Evolutionary conservation across 1,140 invertebrate genomes (phyloP).

Genomic region (Acyrthosiphon pisum): DNA sequence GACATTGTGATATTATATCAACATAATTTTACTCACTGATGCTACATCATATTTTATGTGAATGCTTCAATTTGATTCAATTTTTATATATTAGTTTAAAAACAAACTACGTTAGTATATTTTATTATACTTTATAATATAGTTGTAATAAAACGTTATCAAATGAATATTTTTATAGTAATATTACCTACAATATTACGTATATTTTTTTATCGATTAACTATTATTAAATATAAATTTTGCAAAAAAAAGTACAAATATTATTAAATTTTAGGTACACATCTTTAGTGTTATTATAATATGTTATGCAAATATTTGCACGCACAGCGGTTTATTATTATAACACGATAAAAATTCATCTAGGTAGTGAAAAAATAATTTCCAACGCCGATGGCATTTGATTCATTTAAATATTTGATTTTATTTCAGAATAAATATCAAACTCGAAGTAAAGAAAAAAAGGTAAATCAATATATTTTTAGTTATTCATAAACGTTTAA

Average conservation of each 20-base stretch:
- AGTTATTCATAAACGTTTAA: slow-evolving; percentile 18
- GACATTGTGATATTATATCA: not conserved
- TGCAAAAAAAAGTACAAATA: no score
- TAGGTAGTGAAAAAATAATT: not conserved
- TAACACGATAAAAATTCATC: not conserved
- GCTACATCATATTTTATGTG: not conserved
- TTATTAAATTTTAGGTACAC: not conserved
- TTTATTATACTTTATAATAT: not conserved
- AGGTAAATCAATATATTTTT: slow-evolving; percentile 15
- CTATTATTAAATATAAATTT: no score
- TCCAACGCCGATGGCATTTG: not conserved
- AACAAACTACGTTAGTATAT: not conserved
- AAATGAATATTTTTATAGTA: not conserved
- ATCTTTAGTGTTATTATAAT: not conserved
- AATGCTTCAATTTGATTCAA: not conserved
- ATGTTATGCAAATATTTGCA: no score
- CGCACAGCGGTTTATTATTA: no score
- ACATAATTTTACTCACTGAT: not conserved
- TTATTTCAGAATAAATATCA: not conserved
- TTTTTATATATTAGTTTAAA: not conserved
- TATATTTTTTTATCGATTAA: no score
- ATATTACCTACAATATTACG: no score
- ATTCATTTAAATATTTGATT: not conserved
- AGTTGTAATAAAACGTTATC: not conserved
- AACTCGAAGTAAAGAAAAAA: not conserved